A percentile compares a stretch with the other conserved stretches of the same genome.
Conservation (phyloP, 2,888 invertebrate species). For the Eumacrocentrus americanus region DNA sequence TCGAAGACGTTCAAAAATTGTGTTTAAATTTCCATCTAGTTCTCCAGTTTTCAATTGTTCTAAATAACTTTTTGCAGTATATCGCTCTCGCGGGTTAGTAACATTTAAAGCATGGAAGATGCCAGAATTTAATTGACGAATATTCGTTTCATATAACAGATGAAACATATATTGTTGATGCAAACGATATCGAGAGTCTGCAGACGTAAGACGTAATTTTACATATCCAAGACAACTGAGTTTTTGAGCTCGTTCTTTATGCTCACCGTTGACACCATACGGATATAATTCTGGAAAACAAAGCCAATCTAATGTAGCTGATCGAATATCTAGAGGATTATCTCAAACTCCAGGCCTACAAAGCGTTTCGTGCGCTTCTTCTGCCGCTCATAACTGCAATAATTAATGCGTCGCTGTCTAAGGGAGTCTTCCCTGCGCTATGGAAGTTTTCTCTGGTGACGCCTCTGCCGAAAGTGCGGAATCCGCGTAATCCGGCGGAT, state of each 20-base stretch:
- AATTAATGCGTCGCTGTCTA: too few relatives aligned
- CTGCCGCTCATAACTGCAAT: too few relatives aligned
- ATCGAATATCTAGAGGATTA: slow-evolving; percentile 33
- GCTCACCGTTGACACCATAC: slow-evolving; percentile 35
- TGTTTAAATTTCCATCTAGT: background rate
- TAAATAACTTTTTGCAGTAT: background rate
- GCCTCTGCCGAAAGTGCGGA: too few relatives aligned
- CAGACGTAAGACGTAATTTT: slow-evolving; percentile 37
- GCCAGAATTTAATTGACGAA: background rate
- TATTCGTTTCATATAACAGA: slow-evolving; percentile 32
- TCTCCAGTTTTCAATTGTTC: background rate
- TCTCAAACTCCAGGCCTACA: too few relatives aligned
- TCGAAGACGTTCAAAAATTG: background rate
- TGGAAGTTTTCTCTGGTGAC: too few relatives aligned
- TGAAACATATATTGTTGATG: slow-evolving; percentile 40
- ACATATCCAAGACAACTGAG: slow-evolving; percentile 34
- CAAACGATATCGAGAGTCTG: slow-evolving; percentile 37
- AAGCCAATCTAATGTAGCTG: slow-evolving; percentile 33
- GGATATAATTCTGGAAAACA: slow-evolving; percentile 40
- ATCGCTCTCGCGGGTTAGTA: slow-evolving; percentile 41
- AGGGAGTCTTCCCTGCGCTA: too few relatives aligned
- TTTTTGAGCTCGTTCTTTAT: slow-evolving; percentile 30
- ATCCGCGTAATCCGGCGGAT: too few relatives aligned
- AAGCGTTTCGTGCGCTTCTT: too few relatives aligned
- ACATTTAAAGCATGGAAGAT: background rate